phyloP scores from a whole-genome alignment of 2,797 vertebrate species.

The Lagocephalus sceleratus region DNA sequence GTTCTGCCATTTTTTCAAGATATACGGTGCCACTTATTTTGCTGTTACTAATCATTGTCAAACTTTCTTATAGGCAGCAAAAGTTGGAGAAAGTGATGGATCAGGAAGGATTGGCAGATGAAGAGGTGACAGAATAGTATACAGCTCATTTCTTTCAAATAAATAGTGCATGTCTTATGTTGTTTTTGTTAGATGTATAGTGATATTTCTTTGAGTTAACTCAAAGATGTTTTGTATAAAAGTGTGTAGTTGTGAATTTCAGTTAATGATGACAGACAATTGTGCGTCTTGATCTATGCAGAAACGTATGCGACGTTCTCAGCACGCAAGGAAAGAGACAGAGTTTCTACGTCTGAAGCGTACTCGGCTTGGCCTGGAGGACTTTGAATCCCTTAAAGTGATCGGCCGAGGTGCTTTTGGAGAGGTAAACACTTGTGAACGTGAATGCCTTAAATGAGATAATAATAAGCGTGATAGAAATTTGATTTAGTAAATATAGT shows the following conservation, averaged over 20 bases:
- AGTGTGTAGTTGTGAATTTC: too few relatives aligned
- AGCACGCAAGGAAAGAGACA: slow-evolving; percentile 94
- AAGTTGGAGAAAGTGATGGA: slow-evolving; percentile 99
- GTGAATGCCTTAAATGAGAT: background rate
- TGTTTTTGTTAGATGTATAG: too few relatives aligned
- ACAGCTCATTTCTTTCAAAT: background rate
- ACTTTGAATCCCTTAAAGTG: slow-evolving; percentile 98
- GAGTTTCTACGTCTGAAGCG: slow-evolving; percentile 98
- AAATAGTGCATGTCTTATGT: too few relatives aligned
- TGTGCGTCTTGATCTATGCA: slow-evolving; percentile 42
- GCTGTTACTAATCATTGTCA: background rate
- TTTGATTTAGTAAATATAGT: too few relatives aligned
- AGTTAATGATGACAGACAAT: too few relatives aligned
- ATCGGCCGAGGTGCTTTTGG: slow-evolving; percentile 98
- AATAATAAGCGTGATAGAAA: background rate
- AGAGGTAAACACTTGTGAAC: slow-evolving; percentile 80
- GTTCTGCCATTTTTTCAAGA: too few relatives aligned
- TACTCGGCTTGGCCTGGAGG: slow-evolving; percentile 92
- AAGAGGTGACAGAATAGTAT: slow-evolving; percentile 81
- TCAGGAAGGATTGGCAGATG: slow-evolving; percentile 94
- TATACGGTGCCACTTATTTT: background rate
- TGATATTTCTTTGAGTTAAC: too few relatives aligned
- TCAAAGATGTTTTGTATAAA: too few relatives aligned
- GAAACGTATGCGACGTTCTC: slow-evolving; percentile 91
- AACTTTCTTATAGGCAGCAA: slow-evolving; percentile 83